Percentiles rank a stretch among this genome's conserved stretches.
Conservation (phyloP, 2,113 vertebrate genomes). For the Athene noctua region DNA sequence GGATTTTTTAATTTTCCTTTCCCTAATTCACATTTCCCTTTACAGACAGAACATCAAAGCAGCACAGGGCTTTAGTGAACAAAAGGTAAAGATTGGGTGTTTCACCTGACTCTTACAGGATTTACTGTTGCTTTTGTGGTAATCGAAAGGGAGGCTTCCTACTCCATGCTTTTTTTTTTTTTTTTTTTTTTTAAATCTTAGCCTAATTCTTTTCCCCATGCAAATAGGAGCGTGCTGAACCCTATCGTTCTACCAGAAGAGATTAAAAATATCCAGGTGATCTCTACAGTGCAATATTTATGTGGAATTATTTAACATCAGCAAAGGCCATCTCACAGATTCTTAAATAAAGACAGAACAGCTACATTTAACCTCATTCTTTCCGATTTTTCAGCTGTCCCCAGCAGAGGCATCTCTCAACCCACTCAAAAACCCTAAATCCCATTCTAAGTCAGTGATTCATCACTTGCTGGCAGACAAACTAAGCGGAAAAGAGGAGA, state of each 20-base stretch:
- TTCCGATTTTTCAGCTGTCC: background rate
- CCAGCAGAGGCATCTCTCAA: background rate
- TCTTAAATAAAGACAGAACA: background rate
- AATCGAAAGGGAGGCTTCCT: background rate
- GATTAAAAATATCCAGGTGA: background rate
- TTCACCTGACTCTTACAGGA: background rate
- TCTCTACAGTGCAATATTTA: background rate
- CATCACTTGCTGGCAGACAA: slow-evolving; percentile 21
- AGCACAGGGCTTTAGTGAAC: background rate
- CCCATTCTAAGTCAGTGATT: slow-evolving; percentile 26
- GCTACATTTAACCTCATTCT: background rate
- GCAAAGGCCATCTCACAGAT: background rate
- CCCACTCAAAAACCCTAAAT: background rate
- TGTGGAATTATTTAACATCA: background rate
- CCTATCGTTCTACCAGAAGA: background rate
- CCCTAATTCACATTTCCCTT: background rate
- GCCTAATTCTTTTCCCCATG: background rate
- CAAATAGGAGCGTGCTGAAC: background rate
- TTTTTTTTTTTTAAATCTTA: background rate
- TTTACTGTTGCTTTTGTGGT: background rate
- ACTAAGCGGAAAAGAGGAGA: background rate
- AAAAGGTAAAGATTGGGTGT: slow-evolving; percentile 14
- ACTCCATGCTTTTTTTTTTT: background rate
- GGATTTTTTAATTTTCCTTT: background rate
- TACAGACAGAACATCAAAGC: slow-evolving; percentile 14